phyloP scores from a whole-genome alignment of 1,140 invertebrate species.

The Monomorium pharaonis region DNA sequence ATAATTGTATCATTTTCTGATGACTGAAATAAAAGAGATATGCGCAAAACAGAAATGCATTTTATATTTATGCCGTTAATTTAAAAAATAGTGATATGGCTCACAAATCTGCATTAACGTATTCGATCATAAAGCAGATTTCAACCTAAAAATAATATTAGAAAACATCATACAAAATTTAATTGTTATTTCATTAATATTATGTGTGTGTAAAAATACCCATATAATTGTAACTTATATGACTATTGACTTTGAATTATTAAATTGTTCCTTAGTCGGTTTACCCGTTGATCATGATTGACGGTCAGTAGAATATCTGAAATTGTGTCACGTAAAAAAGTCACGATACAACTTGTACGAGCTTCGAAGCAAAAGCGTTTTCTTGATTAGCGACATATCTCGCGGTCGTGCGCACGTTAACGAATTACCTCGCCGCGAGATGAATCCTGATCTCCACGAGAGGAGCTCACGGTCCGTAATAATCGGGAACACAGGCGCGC shows the following conservation, averaged over 20 bases:
- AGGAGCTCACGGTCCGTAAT: slow-evolving; percentile 17
- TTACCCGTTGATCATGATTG: neutral
- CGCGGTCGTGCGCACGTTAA: neutral
- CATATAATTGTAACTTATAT: too few species aligned
- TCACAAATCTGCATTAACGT: neutral
- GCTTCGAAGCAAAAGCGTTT: neutral
- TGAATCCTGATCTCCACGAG: neutral
- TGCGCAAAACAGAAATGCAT: neutral
- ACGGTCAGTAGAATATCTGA: neutral
- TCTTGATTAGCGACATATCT: slow-evolving; percentile 51
- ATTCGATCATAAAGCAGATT: neutral
- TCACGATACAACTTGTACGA: neutral
- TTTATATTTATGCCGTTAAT: neutral
- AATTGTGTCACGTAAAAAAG: neutral
- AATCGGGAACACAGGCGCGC: slow-evolving; percentile 48
- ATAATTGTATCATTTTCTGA: too few species aligned
- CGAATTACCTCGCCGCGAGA: slow-evolving; percentile 1
- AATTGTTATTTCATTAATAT: too few species aligned
- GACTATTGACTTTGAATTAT: neutral
- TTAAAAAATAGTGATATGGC: neutral
- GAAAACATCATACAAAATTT: neutral
- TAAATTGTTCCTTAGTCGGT: neutral
- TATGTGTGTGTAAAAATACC: too few species aligned
- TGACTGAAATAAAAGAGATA: neutral
- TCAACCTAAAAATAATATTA: neutral